phyloP scores from a whole-genome alignment of 2,797 vertebrate genomes.

The Acanthis flammea region DNA sequence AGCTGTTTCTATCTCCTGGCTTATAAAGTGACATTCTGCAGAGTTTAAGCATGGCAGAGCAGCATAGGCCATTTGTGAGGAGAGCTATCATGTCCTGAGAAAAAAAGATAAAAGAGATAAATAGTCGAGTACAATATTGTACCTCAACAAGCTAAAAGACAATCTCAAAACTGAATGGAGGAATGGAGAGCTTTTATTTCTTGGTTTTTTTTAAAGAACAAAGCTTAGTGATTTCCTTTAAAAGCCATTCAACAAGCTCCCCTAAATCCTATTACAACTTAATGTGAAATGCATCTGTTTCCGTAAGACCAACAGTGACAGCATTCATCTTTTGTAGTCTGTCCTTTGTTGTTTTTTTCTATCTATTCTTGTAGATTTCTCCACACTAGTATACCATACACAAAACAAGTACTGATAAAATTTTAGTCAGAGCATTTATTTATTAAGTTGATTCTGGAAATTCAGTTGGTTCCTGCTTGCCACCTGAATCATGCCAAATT shows the following conservation, averaged over 20 bases:
- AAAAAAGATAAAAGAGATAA: constrained; percentile 58
- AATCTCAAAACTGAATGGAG: constrained; percentile 37
- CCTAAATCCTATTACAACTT: constrained; percentile 39
- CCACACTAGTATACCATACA: background rate
- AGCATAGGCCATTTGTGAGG: background rate
- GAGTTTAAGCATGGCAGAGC: constrained; percentile 31
- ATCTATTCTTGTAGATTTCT: constrained; percentile 10
- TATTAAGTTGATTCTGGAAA: background rate
- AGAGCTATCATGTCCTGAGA: constrained; percentile 35
- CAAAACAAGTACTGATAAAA: constrained; percentile 19
- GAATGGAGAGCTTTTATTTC: constrained; percentile 43
- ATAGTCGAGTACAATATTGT: constrained; percentile 43
- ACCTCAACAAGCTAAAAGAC: constrained; percentile 40
- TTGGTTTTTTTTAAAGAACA: constrained; percentile 48
- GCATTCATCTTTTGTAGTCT: constrained; percentile 32
- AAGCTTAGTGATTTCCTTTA: constrained; percentile 31
- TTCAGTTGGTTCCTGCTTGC: background rate
- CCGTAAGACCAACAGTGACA: constrained; percentile 21
- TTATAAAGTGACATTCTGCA: constrained; percentile 29
- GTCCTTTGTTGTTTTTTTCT: constrained; percentile 28
- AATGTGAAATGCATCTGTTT: constrained; percentile 48
- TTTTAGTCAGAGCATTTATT: constrained; percentile 36
- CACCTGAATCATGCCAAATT: background rate
- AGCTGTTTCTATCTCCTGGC: background rate
- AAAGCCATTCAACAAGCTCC: constrained; percentile 43